Evolutionary conservation across 1,140 invertebrate genomes (phyloP).

Genomic region (Zaprionus ornatus): DNA sequence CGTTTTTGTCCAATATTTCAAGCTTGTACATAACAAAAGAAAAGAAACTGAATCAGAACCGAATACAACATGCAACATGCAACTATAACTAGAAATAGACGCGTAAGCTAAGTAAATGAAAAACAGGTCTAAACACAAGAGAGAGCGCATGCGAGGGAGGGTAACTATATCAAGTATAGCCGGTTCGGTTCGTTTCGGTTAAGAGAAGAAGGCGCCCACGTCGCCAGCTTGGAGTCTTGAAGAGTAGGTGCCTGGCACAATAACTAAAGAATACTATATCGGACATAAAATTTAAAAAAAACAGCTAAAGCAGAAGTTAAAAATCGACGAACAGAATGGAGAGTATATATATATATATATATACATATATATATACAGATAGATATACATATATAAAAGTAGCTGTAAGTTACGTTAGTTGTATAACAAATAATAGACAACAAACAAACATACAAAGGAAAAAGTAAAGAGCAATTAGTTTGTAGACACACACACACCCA

Average conservation of each 20-base stretch:
- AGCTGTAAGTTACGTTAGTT: constrained; percentile 43
- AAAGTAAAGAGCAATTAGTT: constrained; percentile 29
- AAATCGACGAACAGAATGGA: constrained; percentile 5
- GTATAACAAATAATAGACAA: constrained; percentile 45
- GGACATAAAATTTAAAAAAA: constrained; percentile 26
- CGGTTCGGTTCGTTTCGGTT: constrained; percentile 16
- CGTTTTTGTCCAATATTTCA: constrained; percentile 39
- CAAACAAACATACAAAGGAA: constrained; percentile 4
- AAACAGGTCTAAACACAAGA: constrained; percentile 48
- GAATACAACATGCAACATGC: constrained; percentile 25
- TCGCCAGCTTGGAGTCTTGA: constrained; percentile 24
- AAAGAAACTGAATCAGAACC: constrained; percentile 11
- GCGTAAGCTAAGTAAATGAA: constrained; percentile 37
- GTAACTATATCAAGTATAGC: constrained; percentile 36
- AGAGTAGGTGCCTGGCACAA: constrained; percentile 70
- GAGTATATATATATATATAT: constrained; percentile 30
- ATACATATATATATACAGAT: neutral
- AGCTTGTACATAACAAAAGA: constrained; percentile 36
- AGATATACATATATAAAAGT: constrained; percentile 23
- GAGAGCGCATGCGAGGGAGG: neutral
- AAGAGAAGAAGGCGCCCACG: constrained; percentile 9
- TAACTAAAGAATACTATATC: constrained; percentile 58
- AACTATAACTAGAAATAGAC: constrained; percentile 35
- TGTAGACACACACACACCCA: constrained; percentile 25
- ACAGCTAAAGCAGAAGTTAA: constrained; percentile 27